phyloP scores from a whole-genome alignment of 2,888 invertebrate species.

The Didymodactylos carnosus region DNA sequence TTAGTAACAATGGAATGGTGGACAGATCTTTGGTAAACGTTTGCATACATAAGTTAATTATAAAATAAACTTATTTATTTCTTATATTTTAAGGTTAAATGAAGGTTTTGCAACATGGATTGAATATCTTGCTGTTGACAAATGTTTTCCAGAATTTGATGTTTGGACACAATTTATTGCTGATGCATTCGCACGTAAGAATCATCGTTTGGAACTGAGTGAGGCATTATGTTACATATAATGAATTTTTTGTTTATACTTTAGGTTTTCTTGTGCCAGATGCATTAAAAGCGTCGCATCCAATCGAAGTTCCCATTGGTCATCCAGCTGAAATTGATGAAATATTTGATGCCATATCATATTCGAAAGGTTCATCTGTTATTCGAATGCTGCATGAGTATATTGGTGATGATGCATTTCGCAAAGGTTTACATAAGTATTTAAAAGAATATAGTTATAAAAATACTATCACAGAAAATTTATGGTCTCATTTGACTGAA shows the following conservation, averaged over 20 bases:
- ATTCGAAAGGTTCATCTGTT: constrained; percentile 79
- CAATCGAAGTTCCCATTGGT: constrained; percentile 54
- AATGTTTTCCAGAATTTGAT: constrained; percentile 78
- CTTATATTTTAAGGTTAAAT: constrained; percentile 51
- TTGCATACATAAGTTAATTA: neutral
- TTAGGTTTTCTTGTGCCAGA: constrained; percentile 58
- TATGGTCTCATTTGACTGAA: constrained; percentile 71
- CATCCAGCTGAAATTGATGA: constrained; percentile 87
- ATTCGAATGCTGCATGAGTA: constrained; percentile 81
- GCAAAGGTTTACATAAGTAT: constrained; percentile 74
- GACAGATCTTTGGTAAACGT: neutral
- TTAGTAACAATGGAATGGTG: constrained; percentile 42
- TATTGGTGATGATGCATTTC: constrained; percentile 73
- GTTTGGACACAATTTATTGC: constrained; percentile 91
- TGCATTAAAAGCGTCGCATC: constrained; percentile 66
- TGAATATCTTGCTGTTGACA: constrained; percentile 75
- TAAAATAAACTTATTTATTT: neutral
- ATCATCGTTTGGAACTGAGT: too few relatives aligned
- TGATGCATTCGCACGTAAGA: constrained; percentile 54
- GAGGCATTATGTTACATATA: too few relatives aligned
- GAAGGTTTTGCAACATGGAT: constrained; percentile 90
- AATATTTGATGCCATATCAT: constrained; percentile 90
- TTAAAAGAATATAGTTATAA: constrained; percentile 62
- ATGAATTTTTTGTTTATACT: too few relatives aligned
- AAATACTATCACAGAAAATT: constrained; percentile 75